These are phyloP conservation scores for Centruroides sculpturatus DNA, from an alignment of 1,140 invertebrate species.

Conservation along the genomic window DNA sequence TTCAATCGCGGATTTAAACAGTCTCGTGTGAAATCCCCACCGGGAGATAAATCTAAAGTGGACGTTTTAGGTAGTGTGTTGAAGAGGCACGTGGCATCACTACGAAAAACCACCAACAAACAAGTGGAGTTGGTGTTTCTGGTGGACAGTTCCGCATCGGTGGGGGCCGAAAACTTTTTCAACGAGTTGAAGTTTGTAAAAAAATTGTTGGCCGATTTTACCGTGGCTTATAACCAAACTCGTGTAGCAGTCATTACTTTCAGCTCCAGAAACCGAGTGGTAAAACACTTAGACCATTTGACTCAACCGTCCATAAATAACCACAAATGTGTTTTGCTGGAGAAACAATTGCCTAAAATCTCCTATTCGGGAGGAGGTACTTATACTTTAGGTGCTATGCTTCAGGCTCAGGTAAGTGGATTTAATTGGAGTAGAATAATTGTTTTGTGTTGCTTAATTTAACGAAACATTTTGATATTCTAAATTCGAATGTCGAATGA, in stretches of 20 bases:
- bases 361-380: slow-evolving; percentile 49
- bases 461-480: no score
- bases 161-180: slow-evolving; percentile 47
- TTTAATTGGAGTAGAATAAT: no score
- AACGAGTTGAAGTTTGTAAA: slow-evolving; percentile 54
- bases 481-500: no score
- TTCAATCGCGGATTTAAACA: slow-evolving; percentile 8
- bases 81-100: slow-evolving; percentile 37
- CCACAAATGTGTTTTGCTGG: slow-evolving; percentile 48
- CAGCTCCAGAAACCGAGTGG: slow-evolving; percentile 40
- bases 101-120: slow-evolving; percentile 23
- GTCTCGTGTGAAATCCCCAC: slow-evolving; percentile 4
- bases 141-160: slow-evolving; percentile 49
- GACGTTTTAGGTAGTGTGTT: slow-evolving; percentile 39
- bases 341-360: slow-evolving; percentile 43
- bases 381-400: slow-evolving; percentile 48
- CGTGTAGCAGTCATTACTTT: slow-evolving; percentile 50
- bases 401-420: slow-evolving; percentile 41
- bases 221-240: slow-evolving; percentile 44
- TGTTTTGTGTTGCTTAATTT: no score
- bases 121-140: slow-evolving; percentile 50
- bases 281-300: slow-evolving; percentile 47
- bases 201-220: slow-evolving; percentile 52
- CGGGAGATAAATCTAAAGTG: slow-evolving; percentile 34
- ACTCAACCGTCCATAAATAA: slow-evolving; percentile 29